Evolutionary conservation across 2,888 invertebrate species (phyloP).

Genomic region (Hipparchia sbordonii): DNA sequence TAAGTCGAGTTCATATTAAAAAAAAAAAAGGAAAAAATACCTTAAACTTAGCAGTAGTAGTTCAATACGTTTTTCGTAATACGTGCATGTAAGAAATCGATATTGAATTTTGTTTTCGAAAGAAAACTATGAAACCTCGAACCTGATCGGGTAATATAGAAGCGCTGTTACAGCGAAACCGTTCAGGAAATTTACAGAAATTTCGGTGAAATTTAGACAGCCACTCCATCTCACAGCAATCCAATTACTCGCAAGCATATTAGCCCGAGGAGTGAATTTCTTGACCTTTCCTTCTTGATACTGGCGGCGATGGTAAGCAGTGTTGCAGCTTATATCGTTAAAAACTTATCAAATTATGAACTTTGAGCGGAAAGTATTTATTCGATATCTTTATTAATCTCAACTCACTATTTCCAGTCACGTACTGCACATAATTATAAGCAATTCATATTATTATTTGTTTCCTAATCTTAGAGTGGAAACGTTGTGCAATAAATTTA

Average conservation of each 20-base stretch:
- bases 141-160: not conserved
- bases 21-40: too few species aligned
- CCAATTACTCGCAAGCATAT: constrained; percentile 43
- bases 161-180: constrained; percentile 4
- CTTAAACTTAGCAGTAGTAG: too few species aligned
- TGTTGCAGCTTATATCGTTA: constrained; percentile 25
- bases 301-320: constrained; percentile 27
- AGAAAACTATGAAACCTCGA: not conserved
- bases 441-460: too few species aligned
- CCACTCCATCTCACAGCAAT: constrained; percentile 34
- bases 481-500: too few species aligned
- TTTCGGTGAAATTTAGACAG: constrained; percentile 25
- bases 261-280: constrained; percentile 41
- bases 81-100: too few species aligned
- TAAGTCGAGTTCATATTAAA: too few species aligned
- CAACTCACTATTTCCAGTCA: too few species aligned
- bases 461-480: too few species aligned
- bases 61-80: too few species aligned
- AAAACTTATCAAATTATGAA: constrained; percentile 15
- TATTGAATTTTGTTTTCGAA: too few species aligned
- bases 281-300: constrained; percentile 38
- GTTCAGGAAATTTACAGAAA: constrained; percentile 29
- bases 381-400: too few species aligned
- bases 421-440: too few species aligned
- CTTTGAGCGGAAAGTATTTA: constrained; percentile 4